Evolutionary conservation across 1,140 invertebrate genomes (phyloP).

Genomic region (Apis dorsata): DNA sequence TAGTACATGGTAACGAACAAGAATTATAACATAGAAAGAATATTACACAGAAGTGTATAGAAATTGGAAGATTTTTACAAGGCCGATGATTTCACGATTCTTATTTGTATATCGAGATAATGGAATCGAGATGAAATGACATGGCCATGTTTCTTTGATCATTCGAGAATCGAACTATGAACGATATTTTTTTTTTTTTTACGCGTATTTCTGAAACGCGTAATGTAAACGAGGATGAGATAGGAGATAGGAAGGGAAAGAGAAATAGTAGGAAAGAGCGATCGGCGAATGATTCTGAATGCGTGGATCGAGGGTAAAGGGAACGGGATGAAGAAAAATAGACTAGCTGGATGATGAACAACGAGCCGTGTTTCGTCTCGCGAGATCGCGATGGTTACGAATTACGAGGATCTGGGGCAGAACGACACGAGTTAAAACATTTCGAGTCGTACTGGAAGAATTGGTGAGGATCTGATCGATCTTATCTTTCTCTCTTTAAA

Average conservation of each 20-base stretch:
- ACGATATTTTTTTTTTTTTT: too few relatives aligned
- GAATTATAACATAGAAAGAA: too few relatives aligned
- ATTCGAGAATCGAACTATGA: too few relatives aligned
- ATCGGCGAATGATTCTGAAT: neutral
- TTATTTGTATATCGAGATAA: too few relatives aligned
- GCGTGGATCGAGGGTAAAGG: neutral
- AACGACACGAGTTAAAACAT: constrained; percentile 23
- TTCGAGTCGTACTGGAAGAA: neutral
- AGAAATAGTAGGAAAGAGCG: neutral
- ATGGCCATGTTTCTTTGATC: too few relatives aligned
- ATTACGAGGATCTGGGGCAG: constrained; percentile 44
- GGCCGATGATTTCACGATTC: too few relatives aligned
- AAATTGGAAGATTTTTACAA: too few relatives aligned
- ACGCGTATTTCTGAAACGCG: too few relatives aligned
- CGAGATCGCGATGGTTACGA: constrained; percentile 2
- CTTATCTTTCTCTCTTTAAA: neutral
- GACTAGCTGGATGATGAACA: constrained; percentile 21
- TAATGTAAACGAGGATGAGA: neutral
- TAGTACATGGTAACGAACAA: too few relatives aligned
- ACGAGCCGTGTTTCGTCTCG: constrained; percentile 5
- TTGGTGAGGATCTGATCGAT: neutral
- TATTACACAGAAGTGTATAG: too few relatives aligned
- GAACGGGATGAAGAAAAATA: constrained; percentile 26
- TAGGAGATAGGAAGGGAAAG: neutral
- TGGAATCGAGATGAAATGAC: too few relatives aligned